Base-by-base conservation (phyloP, 2,113 vertebrate genomes). In the Oxygymnocypris stewartii region DNA sequence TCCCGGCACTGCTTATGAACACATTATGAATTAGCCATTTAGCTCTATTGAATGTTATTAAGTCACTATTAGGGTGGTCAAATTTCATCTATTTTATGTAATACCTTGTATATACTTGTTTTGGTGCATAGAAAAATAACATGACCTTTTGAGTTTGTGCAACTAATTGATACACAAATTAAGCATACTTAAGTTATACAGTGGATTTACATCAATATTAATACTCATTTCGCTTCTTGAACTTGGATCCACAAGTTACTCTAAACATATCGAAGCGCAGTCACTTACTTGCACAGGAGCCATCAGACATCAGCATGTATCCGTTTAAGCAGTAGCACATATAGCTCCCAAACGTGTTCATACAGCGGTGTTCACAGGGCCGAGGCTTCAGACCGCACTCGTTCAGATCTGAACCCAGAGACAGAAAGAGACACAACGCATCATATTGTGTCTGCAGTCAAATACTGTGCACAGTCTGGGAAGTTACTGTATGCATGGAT, bases 311-410 rank as follows among this genome's bases (percentile, higher is more conserved):
- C 74, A 98, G 91, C 88, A 94, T 96, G 94, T 97, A 97, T 54
- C 97, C 96, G 0, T 96, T 97, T 87, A 97, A 96, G 88, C 98
- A 99, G 92, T 97, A 98, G 92, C 98, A 99, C 92, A 96, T 98
- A 94, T 97, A 99, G 92, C 97, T 99, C 63, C 98, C 97, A 0
- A 96, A 93, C 0, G 96, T 99, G 90, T 99, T 99, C 96, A 99
- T 97, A 77, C 98, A 99, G 90, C 97, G 96, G 92, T 99, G 97
- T 82, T 97, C 96, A 83, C 98, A 99, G 7, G 96, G 97, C 51
- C 96, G 96, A 79, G 98, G 98, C 88, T 96, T 97, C 89, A 96
- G 88, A 85, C 97, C 98, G 44, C 98, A 99, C 90, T 99, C 98
- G 0, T 99, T 99, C 92, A 97, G 91, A 93, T 99, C 97, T 99